Conservation (phyloP, 2,888 invertebrate genomes). For the Drosophila vallismaia region DNA sequence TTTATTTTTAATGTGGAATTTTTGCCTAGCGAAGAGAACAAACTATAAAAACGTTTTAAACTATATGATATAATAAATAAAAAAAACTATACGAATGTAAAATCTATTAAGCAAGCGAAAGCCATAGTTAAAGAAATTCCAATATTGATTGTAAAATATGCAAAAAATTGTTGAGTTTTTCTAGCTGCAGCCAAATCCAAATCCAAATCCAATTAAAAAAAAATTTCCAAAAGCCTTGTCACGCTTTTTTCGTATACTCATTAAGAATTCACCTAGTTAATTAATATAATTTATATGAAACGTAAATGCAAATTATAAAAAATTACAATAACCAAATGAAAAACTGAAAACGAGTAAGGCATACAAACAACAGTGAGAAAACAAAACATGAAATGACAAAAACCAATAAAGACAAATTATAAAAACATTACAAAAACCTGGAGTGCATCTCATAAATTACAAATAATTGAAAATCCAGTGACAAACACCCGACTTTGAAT, state of each 20-base stretch:
- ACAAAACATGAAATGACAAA: conserved; percentile 26
- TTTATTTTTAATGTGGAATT: conserved; percentile 56
- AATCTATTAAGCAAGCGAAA: conserved; percentile 44
- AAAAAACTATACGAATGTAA: conserved; percentile 33
- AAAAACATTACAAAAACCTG: conserved; percentile 36
- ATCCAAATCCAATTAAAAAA: conserved; percentile 6
- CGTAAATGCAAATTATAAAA: conserved; percentile 44
- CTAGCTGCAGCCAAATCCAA: conserved; percentile 17
- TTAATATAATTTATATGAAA: conserved; percentile 46
- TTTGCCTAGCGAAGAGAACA: conserved; percentile 71
- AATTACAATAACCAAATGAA: conserved; percentile 35
- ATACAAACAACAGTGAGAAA: conserved; percentile 35
- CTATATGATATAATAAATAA: conserved; percentile 24
- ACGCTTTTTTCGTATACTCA: conserved; percentile 47
- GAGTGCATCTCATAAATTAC: conserved; percentile 42
- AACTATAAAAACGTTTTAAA: conserved; percentile 42
- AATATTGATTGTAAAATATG: conserved; percentile 43
- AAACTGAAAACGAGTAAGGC: conserved; percentile 40
- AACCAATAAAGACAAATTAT: conserved; percentile 51
- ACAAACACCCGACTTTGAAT: conserved; percentile 32
- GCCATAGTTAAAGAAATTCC: conserved; percentile 54
- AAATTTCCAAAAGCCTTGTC: conserved; percentile 23
- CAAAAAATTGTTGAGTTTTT: conserved; percentile 56
- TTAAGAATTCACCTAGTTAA: conserved; percentile 49
- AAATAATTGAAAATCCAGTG: conserved; percentile 3